A percentile compares a stretch with the other conserved stretches of the same genome.
Conservation (phyloP, 2,888 invertebrate species). For the Sesia apiformis region DNA sequence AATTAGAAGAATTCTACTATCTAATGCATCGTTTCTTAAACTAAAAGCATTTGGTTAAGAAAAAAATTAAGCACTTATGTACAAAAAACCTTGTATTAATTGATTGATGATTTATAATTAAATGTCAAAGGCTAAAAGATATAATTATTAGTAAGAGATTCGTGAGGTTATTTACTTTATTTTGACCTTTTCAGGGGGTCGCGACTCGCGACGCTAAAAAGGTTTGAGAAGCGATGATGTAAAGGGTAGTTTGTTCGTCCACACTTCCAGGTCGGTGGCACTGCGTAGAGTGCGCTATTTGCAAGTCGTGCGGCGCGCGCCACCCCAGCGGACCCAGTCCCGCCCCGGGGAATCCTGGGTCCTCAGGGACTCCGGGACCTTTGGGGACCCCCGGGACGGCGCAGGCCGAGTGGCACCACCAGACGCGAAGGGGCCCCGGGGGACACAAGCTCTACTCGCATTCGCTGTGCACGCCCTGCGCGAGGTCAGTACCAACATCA, state of each 20-base stretch:
- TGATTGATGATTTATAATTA: no score
- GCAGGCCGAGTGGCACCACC: slow-evolving; percentile 58
- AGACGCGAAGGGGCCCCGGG: slow-evolving; percentile 61
- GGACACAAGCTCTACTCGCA: slow-evolving; percentile 69
- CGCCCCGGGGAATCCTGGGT: slow-evolving; percentile 6
- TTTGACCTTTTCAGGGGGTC: not conserved
- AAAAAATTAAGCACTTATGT: no score
- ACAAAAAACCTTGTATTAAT: no score
- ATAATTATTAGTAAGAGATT: not conserved
- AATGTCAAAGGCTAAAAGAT: no score
- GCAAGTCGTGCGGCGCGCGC: slow-evolving; percentile 76
- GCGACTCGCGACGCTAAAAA: not conserved
- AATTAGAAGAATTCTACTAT: no score
- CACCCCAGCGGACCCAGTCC: slow-evolving; percentile 49
- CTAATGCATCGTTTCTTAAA: no score
- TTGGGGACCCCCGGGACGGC: slow-evolving; percentile 21
- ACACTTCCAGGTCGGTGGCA: slow-evolving; percentile 82
- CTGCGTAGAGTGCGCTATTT: slow-evolving; percentile 86
- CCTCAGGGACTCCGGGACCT: slow-evolving; percentile 8
- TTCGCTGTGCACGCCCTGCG: slow-evolving; percentile 81
- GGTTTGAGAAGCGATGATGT: not conserved
- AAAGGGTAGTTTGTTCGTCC: not conserved
- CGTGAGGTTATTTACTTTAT: not conserved
- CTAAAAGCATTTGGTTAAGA: no score
- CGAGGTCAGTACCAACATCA: slow-evolving; percentile 65